Conservation (phyloP, 1,140 invertebrate species). For the Oscheius sp. region DNA sequence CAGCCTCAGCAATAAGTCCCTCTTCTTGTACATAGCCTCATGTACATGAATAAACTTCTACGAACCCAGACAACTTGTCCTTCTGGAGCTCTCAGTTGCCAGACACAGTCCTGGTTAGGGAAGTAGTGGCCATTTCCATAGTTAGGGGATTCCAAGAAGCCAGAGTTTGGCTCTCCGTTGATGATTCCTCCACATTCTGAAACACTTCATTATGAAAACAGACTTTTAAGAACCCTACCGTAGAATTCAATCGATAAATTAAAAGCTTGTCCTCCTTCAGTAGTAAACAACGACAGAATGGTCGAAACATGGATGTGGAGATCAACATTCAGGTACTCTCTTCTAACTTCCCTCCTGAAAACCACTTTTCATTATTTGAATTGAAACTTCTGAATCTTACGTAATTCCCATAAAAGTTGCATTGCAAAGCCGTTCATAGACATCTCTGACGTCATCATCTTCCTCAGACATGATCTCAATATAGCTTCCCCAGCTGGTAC, state of each 20-base stretch:
- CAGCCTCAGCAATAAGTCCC: too few relatives aligned
- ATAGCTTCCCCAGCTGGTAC: slow-evolving; percentile 10
- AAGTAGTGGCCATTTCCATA: slow-evolving; percentile 40
- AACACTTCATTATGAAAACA: slow-evolving; percentile 10
- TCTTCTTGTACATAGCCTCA: too few relatives aligned
- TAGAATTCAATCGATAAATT: slow-evolving; percentile 22
- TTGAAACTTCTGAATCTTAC: background rate
- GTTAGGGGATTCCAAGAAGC: slow-evolving; percentile 45
- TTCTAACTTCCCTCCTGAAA: background rate
- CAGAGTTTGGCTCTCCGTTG: slow-evolving; percentile 26
- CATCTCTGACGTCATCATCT: background rate
- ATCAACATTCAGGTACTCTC: background rate
- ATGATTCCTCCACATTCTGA: slow-evolving; percentile 55
- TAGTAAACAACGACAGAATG: background rate
- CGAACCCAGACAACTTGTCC: slow-evolving; percentile 52
- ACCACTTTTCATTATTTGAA: background rate
- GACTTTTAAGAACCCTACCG: background rate
- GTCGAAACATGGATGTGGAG: background rate
- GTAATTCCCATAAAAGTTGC: background rate
- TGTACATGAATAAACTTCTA: too few relatives aligned
- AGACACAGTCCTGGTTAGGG: slow-evolving; percentile 47
- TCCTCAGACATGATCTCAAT: background rate
- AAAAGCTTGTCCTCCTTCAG: slow-evolving; percentile 4
- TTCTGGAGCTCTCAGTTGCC: slow-evolving; percentile 53
- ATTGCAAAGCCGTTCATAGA: slow-evolving; percentile 12